Conservation (phyloP, 2,888 invertebrate species). For the Nemurella pictetii region DNA sequence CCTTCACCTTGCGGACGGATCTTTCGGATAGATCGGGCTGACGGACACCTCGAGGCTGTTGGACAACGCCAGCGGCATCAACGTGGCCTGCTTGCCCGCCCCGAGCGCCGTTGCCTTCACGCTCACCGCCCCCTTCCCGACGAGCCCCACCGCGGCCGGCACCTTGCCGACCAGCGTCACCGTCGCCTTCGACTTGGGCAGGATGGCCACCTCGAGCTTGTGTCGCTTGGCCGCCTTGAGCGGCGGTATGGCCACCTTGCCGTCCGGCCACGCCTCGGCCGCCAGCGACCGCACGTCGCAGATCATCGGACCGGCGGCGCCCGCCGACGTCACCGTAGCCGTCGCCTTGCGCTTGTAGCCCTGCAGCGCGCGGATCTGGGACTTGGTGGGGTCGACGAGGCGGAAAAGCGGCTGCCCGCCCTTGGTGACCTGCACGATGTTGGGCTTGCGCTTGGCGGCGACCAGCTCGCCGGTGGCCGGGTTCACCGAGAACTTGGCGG, state of each 20-base stretch:
- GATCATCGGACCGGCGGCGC: constrained; percentile 52
- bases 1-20: neutral
- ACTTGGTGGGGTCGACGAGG: constrained; percentile 22
- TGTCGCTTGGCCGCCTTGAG: constrained; percentile 48
- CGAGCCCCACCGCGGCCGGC: too few relatives aligned
- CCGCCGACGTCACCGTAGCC: constrained; percentile 40
- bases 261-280: constrained; percentile 32
- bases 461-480: constrained; percentile 9
- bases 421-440: constrained; percentile 28
- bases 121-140: too few relatives aligned
- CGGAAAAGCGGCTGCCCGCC: constrained; percentile 26
- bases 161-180: constrained; percentile 39
- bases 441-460: constrained; percentile 8
- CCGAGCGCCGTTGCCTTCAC: neutral
- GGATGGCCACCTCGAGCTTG: constrained; percentile 54
- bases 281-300: constrained; percentile 51
- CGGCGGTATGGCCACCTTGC: constrained; percentile 49
- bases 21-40: neutral
- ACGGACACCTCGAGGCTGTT: neutral
- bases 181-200: constrained; percentile 60
- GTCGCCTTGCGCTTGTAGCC: constrained; percentile 19
- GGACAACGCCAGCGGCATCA: neutral
- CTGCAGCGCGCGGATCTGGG: constrained; percentile 50
- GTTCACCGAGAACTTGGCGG: constrained; percentile 18
- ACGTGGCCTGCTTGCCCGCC: too few relatives aligned